Conservation (phyloP, 2,888 invertebrate species). For the Sphinx pinastri region DNA sequence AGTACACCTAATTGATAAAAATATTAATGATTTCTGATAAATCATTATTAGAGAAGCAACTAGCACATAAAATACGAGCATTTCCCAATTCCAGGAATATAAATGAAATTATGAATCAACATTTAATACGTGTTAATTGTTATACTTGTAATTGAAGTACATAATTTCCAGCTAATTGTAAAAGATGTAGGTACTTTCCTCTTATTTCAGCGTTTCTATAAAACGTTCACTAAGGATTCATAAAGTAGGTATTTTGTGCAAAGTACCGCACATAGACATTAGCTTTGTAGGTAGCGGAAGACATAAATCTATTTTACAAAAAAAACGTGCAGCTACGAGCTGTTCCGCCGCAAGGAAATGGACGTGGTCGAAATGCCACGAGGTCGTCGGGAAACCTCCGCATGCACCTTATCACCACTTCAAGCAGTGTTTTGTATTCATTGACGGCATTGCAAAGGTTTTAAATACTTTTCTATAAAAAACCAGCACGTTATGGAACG, state of each 20-base stretch:
- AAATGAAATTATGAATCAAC: too few species aligned
- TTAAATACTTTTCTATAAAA: constrained; percentile 20
- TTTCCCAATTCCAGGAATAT: too few species aligned
- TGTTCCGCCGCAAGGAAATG: constrained; percentile 42
- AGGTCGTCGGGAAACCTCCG: constrained; percentile 44
- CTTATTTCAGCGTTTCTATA: not conserved
- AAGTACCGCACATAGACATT: constrained; percentile 31
- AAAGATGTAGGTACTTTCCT: too few species aligned
- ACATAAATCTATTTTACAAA: constrained; percentile 60
- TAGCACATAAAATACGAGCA: too few species aligned
- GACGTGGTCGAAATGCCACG: constrained; percentile 49
- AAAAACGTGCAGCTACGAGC: constrained; percentile 43
- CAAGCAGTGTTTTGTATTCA: constrained; percentile 25
- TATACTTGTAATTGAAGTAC: too few species aligned
- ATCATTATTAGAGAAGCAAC: too few species aligned
- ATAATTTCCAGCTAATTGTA: too few species aligned
- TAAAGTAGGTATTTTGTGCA: not conserved
- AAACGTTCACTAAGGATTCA: not conserved
- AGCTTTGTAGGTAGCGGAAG: constrained; percentile 52
- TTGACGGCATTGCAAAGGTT: constrained; percentile 20
- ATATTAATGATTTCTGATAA: too few species aligned
- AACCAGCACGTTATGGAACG: constrained; percentile 15
- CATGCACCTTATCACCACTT: constrained; percentile 24
- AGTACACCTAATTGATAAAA: too few species aligned
- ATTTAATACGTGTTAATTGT: too few species aligned